Percentiles rank a stretch among this genome's conserved stretches.
These are phyloP conservation scores for Acipenser transmontanus DNA, from an alignment of 2,797 vertebrate genomes.

Conservation along the genomic window DNA sequence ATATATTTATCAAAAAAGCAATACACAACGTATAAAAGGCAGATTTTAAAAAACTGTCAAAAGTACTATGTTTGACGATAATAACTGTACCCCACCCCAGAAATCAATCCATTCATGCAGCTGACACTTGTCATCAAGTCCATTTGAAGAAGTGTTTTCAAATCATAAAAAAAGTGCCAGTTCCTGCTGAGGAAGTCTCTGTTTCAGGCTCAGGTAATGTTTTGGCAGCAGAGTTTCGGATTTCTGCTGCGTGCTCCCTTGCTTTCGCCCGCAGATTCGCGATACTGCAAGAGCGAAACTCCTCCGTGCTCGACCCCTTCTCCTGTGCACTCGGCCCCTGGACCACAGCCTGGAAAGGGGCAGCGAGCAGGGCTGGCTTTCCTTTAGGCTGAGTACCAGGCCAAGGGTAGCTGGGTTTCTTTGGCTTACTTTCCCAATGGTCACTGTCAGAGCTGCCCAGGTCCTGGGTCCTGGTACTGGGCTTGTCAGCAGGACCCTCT, in stretches of 20 bases:
- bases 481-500: conserved; percentile 28
- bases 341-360: conserved; percentile 18
- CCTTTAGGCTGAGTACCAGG: conserved; percentile 23
- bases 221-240: conserved; percentile 51
- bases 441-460: conserved; percentile 36
- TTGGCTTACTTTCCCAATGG: conserved; percentile 43
- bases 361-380: conserved; percentile 12
- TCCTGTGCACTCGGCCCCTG: conserved; percentile 35
- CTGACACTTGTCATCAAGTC: too few species aligned
- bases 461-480: conserved; percentile 22
- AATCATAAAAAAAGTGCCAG: too few species aligned
- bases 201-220: conserved; percentile 10
- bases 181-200: conserved; percentile 6
- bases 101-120: too few species aligned
- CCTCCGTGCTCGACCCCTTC: conserved; percentile 46
- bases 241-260: conserved; percentile 62
- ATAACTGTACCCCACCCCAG: too few species aligned
- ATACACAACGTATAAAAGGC: too few species aligned
- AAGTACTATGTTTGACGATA: too few species aligned
- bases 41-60: too few species aligned
- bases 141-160: too few species aligned
- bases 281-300: conserved; percentile 69
- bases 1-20: too few species aligned
- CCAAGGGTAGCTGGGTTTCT: conserved; percentile 39
- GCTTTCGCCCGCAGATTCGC: conserved; percentile 69